Evolutionary conservation across 2,797 vertebrate genomes (phyloP), one percentile per base, ranked within the genome.

Genomic region (Pseudochaenichthys georgianus): DNA sequence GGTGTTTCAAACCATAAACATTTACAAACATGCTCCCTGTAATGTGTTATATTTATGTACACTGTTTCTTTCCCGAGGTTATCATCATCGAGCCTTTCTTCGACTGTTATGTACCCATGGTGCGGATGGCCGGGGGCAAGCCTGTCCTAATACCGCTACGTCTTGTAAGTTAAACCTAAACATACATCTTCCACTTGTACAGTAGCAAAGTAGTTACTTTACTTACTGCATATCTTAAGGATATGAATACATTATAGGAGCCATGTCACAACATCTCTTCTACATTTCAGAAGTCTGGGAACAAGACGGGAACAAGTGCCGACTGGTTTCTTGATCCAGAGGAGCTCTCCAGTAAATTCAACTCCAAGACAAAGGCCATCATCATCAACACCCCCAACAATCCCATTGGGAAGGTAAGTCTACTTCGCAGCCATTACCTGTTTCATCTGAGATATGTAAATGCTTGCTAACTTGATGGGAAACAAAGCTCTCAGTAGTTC

Each of bases 361-460:
- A 89, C 93, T 95, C 95, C 0, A 97, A 94, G 94, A 99, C 98
- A 12, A 99, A 99, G 90, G 97, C 97, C 48, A 98, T 99, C 75
- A 95, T 99, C 88, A 85, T 99, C 82, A 99, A 99, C 91, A 99
- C 96, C 0, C 98, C 98, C 0, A 96, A 99, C 87, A 99, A 99
- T 77, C 98, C 98, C 0, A 87, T 95, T 10, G 98, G 98, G 76
- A 99, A 99, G 95, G 98, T 96, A 85, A 64, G 84, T 23, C 5
- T 4, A 13, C 19, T 9, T 50, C 21, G 9, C 38, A 47, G 5
- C 59, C 43, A 10, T 17, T 31, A 1, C n/a, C 54, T 13, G 13
- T 23, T 34, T 3, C 12, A 0, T 46, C 12, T 43, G 5, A 31
- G 19, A 53, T 13, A 48, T 64, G 7, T 19, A 2, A 58, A 19